phyloP scores from a whole-genome alignment of 2,113 vertebrate species.

The Balaeniceps rex region DNA sequence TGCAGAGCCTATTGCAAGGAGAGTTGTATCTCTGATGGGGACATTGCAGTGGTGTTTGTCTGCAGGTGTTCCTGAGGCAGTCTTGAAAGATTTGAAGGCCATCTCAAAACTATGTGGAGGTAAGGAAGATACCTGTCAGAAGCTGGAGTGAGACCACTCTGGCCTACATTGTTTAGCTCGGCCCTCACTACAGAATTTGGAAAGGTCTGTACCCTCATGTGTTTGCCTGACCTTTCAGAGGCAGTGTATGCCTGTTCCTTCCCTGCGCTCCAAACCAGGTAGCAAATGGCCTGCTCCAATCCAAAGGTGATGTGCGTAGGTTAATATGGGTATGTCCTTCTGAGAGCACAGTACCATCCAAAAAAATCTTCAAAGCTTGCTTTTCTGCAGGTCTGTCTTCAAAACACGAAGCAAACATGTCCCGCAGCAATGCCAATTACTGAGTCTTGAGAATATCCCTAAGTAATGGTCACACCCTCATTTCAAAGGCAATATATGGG shows the following conservation, averaged over 20 bases:
- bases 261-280: background rate
- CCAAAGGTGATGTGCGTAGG: background rate
- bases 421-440: background rate
- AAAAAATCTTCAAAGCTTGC: background rate
- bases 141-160: background rate
- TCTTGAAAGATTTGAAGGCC: background rate
- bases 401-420: background rate
- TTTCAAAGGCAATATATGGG: constrained; percentile 28
- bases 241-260: background rate
- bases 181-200: background rate
- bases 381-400: background rate
- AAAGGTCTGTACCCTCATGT: background rate
- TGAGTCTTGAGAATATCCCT: background rate
- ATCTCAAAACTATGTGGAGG: background rate
- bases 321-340: background rate
- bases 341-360: background rate
- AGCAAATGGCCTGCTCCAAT: background rate
- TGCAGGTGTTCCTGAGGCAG: background rate
- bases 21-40: background rate
- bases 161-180: background rate
- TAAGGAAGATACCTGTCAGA: background rate
- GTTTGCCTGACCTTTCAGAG: background rate
- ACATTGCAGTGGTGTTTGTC: background rate
- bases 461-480: background rate
- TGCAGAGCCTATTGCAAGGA: background rate